Percentiles rank a stretch among this genome's conserved stretches.
phyloP scores from a whole-genome alignment of 2,888 invertebrate species.

The Phytoseiulus persimilis region DNA sequence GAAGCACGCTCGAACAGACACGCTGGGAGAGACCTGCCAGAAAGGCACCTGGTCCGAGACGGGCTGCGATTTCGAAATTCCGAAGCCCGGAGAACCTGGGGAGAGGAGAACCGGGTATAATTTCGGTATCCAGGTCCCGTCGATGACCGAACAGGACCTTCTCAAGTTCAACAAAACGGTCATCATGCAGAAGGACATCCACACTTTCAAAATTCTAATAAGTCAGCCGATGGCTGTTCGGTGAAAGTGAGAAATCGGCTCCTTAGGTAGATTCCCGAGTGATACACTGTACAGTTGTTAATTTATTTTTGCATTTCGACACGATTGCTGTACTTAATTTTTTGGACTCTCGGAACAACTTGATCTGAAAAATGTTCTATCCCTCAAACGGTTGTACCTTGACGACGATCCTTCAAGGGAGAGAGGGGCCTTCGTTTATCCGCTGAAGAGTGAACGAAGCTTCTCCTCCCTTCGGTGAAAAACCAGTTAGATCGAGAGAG shows the following conservation, averaged over 20 bases:
- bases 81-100: not conserved
- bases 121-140: not conserved
- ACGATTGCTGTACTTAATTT: not conserved
- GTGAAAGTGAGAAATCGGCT: not conserved
- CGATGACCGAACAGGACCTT: conserved; percentile 1
- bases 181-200: conserved; percentile 12
- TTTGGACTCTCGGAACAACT: not conserved
- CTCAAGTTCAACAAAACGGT: conserved; percentile 11
- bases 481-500: too few species aligned
- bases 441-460: too few species aligned
- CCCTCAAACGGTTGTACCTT: too few species aligned
- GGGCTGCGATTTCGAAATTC: conserved; percentile 21
- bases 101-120: not conserved
- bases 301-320: conserved; percentile 12
- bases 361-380: too few species aligned
- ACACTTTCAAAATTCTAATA: conserved; percentile 21
- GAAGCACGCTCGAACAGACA: not conserved
- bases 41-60: conserved; percentile 16
- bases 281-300: conserved; percentile 38
- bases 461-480: too few species aligned
- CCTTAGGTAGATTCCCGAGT: not conserved
- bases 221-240: conserved; percentile 15
- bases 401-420: too few species aligned
- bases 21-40: conserved; percentile 20
- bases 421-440: too few species aligned